Evolutionary conservation across 2,888 invertebrate species (phyloP).

Genomic region (Hirudinaria manillensis): DNA sequence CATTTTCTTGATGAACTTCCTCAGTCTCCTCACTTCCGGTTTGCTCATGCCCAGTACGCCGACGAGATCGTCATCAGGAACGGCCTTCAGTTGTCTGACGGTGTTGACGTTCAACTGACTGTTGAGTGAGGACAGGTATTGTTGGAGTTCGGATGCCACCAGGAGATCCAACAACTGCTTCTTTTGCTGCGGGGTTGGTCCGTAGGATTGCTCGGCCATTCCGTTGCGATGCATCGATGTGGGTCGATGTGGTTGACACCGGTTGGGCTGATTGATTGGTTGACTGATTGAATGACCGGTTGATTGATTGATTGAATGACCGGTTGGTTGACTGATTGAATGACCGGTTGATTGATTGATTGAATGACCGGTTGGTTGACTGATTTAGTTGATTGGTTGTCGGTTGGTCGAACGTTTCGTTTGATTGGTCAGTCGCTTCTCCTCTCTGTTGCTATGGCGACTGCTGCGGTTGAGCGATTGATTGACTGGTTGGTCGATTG

Average conservation of each 20-base stretch:
- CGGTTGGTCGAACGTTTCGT: too few relatives aligned
- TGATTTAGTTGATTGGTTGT: too few relatives aligned
- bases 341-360: not conserved
- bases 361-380: too few relatives aligned
- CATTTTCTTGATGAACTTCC: conserved; percentile 19
- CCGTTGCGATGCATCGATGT: conserved; percentile 3
- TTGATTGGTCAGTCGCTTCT: too few relatives aligned
- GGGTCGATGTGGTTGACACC: not conserved
- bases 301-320: too few relatives aligned
- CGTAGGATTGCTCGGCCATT: not conserved
- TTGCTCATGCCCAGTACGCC: conserved; percentile 20
- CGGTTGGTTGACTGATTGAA: too few relatives aligned
- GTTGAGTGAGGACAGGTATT: conserved; percentile 16
- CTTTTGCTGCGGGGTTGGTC: conserved; percentile 11
- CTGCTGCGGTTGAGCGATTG: too few relatives aligned
- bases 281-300: too few relatives aligned
- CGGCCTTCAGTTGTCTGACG: conserved; percentile 9
- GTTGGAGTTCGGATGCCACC: conserved; percentile 22
- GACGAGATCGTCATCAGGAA: conserved; percentile 20
- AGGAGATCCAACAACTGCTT: conserved; percentile 19
- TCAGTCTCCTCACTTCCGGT: conserved; percentile 27
- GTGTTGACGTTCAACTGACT: conserved; percentile 22
- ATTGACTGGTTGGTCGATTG: too few relatives aligned
- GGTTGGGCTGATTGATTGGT: too few relatives aligned
- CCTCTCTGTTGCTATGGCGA: too few relatives aligned